Base-by-base conservation (phyloP, 2,797 vertebrate species). In the Ambastaia sidthimunki region DNA sequence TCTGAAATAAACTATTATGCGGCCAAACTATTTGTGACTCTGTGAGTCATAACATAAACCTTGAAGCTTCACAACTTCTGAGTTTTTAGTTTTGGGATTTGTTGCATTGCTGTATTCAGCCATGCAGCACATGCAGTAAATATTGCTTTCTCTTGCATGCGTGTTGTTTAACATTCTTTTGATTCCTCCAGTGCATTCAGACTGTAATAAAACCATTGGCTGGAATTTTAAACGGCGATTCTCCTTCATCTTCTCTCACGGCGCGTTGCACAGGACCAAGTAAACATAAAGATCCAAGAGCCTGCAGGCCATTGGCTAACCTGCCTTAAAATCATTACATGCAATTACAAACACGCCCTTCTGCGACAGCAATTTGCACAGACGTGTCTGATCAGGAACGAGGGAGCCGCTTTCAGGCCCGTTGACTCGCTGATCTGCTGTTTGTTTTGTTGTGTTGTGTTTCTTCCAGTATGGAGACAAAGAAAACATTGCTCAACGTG, bases 301-400 rank as follows among this genome's bases (percentile, higher is more conserved):
- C 71, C 86, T 50, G 28, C 52, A 67, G 83, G 82, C 81, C 74
- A 76, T 44, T 80, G 37, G 60, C 74, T 80, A 57, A 55, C 59
- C 78, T 63, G 74, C 81, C 63, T 57, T 41, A 67, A 84, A 84
- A 79, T 76, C 78, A 84, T 84, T 84, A 86, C 55, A 19, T 74
- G 74, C 71, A 86, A 86, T 86, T 78, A 68, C 76, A 71, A 18
- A 62, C 52, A 67, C 81, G 81, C 80, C 72, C 85, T 80, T 77
- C 71, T 82, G 60, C 5, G 2, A 48, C 54, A 60, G 71, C 47
- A 47, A 50, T 74, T 66, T 87, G 83, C 78, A 71, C 81, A 54
- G 76, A 83, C 88, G 80, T 55, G 85, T 76, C 76, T 69, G 78
- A 37, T 78, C 71, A 76, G 65, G 74, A 71, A 65, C 48, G 21